Percentiles rank a stretch among this genome's conserved stretches.
These are phyloP conservation scores for Drepana falcataria DNA, from an alignment of 2,888 invertebrate species.

Conservation along the genomic window DNA sequence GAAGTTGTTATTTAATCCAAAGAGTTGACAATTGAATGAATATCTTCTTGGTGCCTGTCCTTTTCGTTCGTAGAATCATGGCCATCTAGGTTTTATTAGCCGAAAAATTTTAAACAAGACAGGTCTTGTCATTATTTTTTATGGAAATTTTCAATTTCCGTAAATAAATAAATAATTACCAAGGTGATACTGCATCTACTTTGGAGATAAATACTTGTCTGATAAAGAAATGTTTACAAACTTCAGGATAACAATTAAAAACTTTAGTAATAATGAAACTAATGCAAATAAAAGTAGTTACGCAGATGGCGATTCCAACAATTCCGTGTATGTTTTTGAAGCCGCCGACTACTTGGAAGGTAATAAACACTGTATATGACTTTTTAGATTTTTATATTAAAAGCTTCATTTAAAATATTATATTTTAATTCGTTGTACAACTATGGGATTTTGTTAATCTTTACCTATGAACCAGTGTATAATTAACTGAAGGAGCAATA, in stretches of 20 bases:
- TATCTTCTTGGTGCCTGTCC: neutral
- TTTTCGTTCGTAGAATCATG: slow-evolving; percentile 1
- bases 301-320: slow-evolving; percentile 23
- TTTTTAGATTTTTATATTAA: too few species aligned
- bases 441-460: too few species aligned
- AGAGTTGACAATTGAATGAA: too few species aligned
- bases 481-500: neutral
- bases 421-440: too few species aligned
- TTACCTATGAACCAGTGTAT: too few species aligned
- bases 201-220: slow-evolving; percentile 5
- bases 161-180: slow-evolving; percentile 46
- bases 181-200: slow-evolving; percentile 33
- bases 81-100: neutral
- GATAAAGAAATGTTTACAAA: slow-evolving; percentile 5
- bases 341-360: slow-evolving; percentile 31
- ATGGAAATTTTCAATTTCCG: slow-evolving; percentile 7
- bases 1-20: too few species aligned
- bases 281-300: slow-evolving; percentile 21
- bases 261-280: slow-evolving; percentile 9
- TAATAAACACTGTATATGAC: slow-evolving; percentile 8
- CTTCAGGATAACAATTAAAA: slow-evolving; percentile 8
- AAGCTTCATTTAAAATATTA: too few species aligned
- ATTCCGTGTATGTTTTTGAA: slow-evolving; percentile 37
- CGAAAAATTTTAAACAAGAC: neutral
- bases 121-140: neutral